Conservation (phyloP, 2,797 vertebrate genomes). For the Cuculus canorus region DNA sequence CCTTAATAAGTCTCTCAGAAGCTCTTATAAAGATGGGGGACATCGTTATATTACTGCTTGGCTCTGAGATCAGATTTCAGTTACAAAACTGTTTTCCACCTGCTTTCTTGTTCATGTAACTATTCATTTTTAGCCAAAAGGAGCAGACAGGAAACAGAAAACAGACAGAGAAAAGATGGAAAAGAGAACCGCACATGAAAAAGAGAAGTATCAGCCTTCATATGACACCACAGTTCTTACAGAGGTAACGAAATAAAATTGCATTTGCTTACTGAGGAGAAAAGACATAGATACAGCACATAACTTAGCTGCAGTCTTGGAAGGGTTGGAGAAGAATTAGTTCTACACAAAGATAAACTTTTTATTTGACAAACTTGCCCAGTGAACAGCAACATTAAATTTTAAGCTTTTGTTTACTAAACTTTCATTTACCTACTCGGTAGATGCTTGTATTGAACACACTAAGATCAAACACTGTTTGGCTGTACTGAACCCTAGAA, state of each 20-base stretch:
- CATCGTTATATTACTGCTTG: not conserved
- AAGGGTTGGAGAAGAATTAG: not conserved
- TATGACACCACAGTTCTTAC: constrained; percentile 86
- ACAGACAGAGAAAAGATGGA: constrained; percentile 88
- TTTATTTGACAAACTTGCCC: not conserved
- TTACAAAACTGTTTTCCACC: not conserved
- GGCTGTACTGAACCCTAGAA: constrained; percentile 63
- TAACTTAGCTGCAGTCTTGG: not conserved
- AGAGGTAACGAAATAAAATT: constrained; percentile 76
- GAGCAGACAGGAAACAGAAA: constrained; percentile 87
- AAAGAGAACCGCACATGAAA: constrained; percentile 84
- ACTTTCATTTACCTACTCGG: not conserved
- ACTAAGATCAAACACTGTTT: constrained; percentile 10
- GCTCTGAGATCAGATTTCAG: not conserved
- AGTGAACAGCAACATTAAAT: not conserved
- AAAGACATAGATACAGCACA: not conserved
- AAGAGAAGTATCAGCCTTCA: constrained; percentile 86
- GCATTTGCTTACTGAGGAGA: not conserved
- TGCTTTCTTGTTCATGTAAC: not conserved
- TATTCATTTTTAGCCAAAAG: constrained; percentile 82
- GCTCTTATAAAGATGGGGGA: not conserved
- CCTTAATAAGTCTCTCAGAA: not conserved
- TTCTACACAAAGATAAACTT: not conserved
- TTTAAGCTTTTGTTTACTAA: not conserved
- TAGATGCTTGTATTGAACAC: constrained; percentile 13